Evolutionary conservation across 1,140 invertebrate species (phyloP).

Genomic region (Anastrepha obliqua): DNA sequence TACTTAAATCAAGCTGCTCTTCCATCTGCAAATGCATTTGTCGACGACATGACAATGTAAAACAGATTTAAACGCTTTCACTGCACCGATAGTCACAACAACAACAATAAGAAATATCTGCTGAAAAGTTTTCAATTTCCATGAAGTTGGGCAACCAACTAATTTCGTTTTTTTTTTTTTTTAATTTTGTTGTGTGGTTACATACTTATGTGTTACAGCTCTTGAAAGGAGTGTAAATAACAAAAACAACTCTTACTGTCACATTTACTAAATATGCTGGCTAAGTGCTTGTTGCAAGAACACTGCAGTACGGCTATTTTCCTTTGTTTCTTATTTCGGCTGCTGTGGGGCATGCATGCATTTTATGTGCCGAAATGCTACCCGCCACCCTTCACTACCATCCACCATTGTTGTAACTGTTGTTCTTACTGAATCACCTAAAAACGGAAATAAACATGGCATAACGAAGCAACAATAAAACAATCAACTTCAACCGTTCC

Average conservation of each 20-base stretch:
- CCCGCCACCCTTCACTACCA: too few species aligned
- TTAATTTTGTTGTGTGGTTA: too few species aligned
- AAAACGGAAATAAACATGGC: not conserved
- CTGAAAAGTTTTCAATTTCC: not conserved
- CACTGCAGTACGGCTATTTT: not conserved
- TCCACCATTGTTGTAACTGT: not conserved
- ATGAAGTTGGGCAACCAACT: not conserved
- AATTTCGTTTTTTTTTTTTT: not conserved
- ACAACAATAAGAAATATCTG: not conserved
- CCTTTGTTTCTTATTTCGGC: not conserved
- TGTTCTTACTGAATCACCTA: not conserved
- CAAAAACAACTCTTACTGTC: not conserved
- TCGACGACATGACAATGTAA: not conserved
- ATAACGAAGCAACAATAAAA: not conserved
- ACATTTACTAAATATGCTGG: constrained; percentile 22
- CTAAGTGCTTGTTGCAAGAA: not conserved
- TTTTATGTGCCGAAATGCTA: not conserved
- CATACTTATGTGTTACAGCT: too few species aligned
- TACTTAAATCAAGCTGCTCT: too few species aligned
- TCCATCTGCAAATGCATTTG: not conserved
- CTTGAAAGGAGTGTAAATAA: constrained; percentile 56
- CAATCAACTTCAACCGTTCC: not conserved
- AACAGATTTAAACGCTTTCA: not conserved
- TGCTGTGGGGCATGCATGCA: constrained; percentile 1
- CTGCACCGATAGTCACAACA: not conserved